Base-by-base conservation (phyloP, 2,113 vertebrate genomes). In the Polypterus bichir region DNA sequence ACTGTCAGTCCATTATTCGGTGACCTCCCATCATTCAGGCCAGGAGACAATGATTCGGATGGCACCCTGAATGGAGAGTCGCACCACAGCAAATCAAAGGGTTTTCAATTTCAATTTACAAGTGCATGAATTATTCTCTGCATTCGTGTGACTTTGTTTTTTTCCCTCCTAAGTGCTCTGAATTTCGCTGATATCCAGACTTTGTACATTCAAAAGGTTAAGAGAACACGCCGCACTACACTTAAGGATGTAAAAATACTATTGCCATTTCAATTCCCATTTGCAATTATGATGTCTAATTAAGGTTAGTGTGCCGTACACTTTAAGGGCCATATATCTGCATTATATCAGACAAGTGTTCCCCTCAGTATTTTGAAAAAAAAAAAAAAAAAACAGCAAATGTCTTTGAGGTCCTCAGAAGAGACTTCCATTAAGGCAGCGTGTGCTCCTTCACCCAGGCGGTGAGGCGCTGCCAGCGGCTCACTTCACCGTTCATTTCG, bases 41-140 rank as follows among this genome's bases (percentile, higher is more conserved):
- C 64, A 55, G 53, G 53, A 55, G 11, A 46, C 56, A 62, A 53
- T 47, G 63, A 44, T 66, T 67, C 67, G 75, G 71, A 77, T 65
- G 68, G 77, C 70, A 73, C 71, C 74, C 76, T 77, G 74, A 68
- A 64, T 57, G 66, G 70, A 74, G 72, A 69, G 66, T 75, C 75
- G 69, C 75, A 76, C 77, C 74, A 79, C 65, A 10, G 69, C 68
- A 74, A 82, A 76, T 76, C 78, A 77, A 75, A 64, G 66, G 76
- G 74, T 77, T 73, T 80, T 84, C 79, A 81, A 73, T 79, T 76
- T 79, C 77, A 76, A 80, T 84, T 80, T 81, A 76, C 65, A 46
- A 67, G 61, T 0, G 70, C 75, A 81, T 83, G 79, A 84, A 82
- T 83, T 82, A 83, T 80, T 83, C 71, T 79, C 70, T 65, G 54